Base-by-base conservation (phyloP, 2,113 vertebrate species). In the Ptyas mucosa region DNA sequence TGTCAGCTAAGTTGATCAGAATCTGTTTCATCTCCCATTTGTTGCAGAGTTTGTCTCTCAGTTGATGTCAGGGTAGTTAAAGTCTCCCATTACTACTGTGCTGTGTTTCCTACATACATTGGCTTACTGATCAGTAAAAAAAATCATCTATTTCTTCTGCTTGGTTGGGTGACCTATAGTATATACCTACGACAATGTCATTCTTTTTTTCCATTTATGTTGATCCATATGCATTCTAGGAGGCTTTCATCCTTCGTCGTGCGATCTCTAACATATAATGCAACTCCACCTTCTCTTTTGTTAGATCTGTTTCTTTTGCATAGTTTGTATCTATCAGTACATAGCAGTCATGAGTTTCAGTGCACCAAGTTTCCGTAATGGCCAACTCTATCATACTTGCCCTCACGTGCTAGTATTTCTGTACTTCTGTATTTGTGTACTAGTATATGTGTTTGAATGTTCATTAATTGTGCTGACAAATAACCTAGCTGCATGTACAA, bases 401-500 rank as follows among this genome's bases (percentile, higher is more conserved):
- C 5, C 14, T 15, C 61, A 6, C n/a, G 12, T 15, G 5, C 12
- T 69, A 34, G 29, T 69, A n/a, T 69, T 69, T 34, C 29, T 69
- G 29, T 15, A 69, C 64, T 69, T 69, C 29, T 18, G 12, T 69
- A 69, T 69, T 69, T 69, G 64, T 34, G 64, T 69, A 15, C 29
- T n/a, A 69, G 54, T 94, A 11, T 51, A 43, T 87, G 69, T 90
- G 52, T 58, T 57, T 88, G 89, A 57, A 52, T 91, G 14, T 18
- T 1, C 61, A 39, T 39, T 93, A 53, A 26, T 8, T 92, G 7
- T 85, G 43, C 88, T 49, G 92, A 92, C 26, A 92, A 52, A 92
- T 96, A 95, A 61, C 14, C 0, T 52, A 92, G 86, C 9, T 43
- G 91, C 95, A 58, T 89, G 92, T 94, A 96, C 96, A 97, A 95